phyloP scores from a whole-genome alignment of 2,888 invertebrate genomes.

The Cantharis rufa region DNA sequence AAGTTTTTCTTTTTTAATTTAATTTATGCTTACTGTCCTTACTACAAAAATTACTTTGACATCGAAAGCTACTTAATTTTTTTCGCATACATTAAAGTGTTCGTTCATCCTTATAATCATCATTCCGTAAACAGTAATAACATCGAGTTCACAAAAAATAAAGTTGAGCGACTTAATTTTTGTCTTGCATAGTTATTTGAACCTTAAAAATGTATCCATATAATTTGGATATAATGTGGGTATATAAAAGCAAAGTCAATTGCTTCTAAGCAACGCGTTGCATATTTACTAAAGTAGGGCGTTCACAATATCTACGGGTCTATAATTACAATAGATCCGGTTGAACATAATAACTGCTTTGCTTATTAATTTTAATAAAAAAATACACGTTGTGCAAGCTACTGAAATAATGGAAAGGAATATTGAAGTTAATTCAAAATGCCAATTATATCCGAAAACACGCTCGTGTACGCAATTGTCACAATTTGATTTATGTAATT shows the following conservation, averaged over 20 bases:
- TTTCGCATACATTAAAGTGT: background rate
- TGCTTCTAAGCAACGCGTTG: slow-evolving; percentile 5
- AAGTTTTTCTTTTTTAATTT: background rate
- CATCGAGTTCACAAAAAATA: background rate
- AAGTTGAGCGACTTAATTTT: background rate
- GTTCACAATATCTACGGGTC: slow-evolving; percentile 39
- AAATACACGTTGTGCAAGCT: slow-evolving; percentile 33
- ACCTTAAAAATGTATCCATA: background rate
- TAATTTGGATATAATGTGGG: background rate
- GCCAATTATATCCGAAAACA: background rate
- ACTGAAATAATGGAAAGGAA: slow-evolving; percentile 39
- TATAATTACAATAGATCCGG: slow-evolving; percentile 46
- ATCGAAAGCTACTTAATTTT: background rate
- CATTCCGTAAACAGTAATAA: background rate
- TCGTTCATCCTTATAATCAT: background rate
- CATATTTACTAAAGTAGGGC: slow-evolving; percentile 33
- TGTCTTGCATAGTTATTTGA: background rate
- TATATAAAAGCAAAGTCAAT: slow-evolving; percentile 1
- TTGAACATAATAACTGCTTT: slow-evolving; percentile 38
- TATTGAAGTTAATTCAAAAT: background rate
- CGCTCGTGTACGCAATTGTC: background rate
- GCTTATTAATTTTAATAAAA: slow-evolving; percentile 47
- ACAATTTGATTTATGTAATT: background rate
- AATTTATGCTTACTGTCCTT: background rate
- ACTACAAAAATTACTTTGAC: background rate